Evolutionary conservation across 1,140 invertebrate genomes (phyloP).

Genomic region (Ceratina calcarata): DNA sequence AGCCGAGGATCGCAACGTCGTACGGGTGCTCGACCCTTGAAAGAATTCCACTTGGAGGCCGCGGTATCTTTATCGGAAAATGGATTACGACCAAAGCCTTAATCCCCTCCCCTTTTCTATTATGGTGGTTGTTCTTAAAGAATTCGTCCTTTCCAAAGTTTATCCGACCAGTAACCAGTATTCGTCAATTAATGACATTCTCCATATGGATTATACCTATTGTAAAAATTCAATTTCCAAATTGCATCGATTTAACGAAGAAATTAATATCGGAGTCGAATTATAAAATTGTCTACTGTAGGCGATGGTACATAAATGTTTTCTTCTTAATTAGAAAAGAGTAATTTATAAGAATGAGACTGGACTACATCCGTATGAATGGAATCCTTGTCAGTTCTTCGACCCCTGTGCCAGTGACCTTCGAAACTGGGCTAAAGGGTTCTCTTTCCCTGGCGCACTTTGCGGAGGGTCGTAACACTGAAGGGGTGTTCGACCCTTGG

Average conservation of each 20-base stretch:
- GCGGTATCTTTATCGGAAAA: slow-evolving; percentile 38
- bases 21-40: slow-evolving; percentile 50
- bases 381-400: slow-evolving; percentile 35
- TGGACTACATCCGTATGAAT: slow-evolving; percentile 19
- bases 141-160: slow-evolving; percentile 5
- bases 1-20: slow-evolving; percentile 50
- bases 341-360: no score
- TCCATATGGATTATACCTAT: no score
- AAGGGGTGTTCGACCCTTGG: slow-evolving; percentile 55
- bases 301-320: no score
- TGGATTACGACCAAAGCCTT: slow-evolving; percentile 5
- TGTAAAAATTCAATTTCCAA: no score
- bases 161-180: no score
- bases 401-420: slow-evolving; percentile 54
- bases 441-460: slow-evolving; percentile 40
- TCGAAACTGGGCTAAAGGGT: slow-evolving; percentile 55
- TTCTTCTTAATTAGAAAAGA: no score
- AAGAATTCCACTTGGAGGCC: slow-evolving; percentile 35
- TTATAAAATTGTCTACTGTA: no score
- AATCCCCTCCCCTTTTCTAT: not conserved
- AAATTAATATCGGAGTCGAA: no score
- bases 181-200: no score
- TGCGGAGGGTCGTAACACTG: slow-evolving; percentile 59
- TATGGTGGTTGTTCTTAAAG: slow-evolving; percentile 2
- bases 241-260: no score